Base-by-base conservation (phyloP, 1,140 invertebrate species). In the Teleopsis dalmanni region DNA sequence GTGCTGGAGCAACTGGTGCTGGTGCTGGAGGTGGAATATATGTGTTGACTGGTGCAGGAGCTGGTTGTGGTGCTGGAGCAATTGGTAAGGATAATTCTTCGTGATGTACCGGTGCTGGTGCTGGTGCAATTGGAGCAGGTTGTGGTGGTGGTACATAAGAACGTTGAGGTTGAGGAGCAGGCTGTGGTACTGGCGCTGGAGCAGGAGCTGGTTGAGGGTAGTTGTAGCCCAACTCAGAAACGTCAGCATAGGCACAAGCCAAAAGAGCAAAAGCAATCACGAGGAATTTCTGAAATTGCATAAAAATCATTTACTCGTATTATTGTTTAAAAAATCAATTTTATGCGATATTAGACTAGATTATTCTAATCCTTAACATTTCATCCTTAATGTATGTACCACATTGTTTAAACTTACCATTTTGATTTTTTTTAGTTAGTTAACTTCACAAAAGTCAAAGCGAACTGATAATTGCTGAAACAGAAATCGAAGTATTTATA, bases 221-320 rank as follows among this genome's bases (percentile, higher is more conserved):
- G 22, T 47, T 23, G 25, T 51, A 44, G 31, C 47, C 45, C 45
- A 51, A 18, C 11, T 48, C 33, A 11, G 45, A 45, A 31, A 48
- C 44, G 44, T 54, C 44, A 40, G 46, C 44, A 21, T 19, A 37
- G 16, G 33, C 41, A 22, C 40, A 37, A 21, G 45, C 44, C 26
- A 54, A 43, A 14, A 36, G 31, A 44, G 47, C 46, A 11, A 44
- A 36, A 22, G 47, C 29, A n/a, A 36, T 33, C 14, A 36, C 13
- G n/a, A 49, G n/a, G 48, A 50, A 22, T 50, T 50, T 50, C 48
- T 50, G 23, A 13, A 21, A 42, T 21, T n/a, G n/a, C n/a, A n/a
- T n/a, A n/a, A n/a, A n/a, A n/a, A n/a, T n/a, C n/a, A n/a, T n/a
- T n/a, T n/a, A n/a, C n/a, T n/a, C n/a, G n/a, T n/a, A n/a, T n/a